A percentile compares a stretch with the other conserved stretches of the same genome.
phyloP scores from a whole-genome alignment of 2,797 vertebrate species.

The Gastrophryne carolinensis region DNA sequence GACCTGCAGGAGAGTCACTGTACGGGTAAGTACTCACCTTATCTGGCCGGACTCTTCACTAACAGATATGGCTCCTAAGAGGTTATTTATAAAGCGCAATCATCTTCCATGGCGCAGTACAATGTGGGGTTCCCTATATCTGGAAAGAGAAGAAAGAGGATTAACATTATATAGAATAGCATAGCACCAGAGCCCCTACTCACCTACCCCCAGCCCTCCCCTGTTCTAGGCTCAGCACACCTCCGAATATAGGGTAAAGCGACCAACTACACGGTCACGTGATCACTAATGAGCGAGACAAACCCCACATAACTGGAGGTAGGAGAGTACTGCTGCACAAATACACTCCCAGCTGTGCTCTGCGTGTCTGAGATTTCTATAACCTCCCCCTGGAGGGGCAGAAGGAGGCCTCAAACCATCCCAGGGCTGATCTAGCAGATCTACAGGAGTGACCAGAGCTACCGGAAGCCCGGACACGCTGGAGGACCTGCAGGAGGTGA shows the following conservation, averaged over 20 bases:
- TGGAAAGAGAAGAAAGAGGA: neutral
- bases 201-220: too few relatives aligned
- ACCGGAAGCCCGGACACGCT: conserved; percentile 64
- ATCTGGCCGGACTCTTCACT: neutral
- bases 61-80: too few relatives aligned
- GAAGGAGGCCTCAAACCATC: conserved; percentile 80
- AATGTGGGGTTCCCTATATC: neutral
- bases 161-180: too few relatives aligned
- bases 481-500: conserved; percentile 58
- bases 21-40: neutral
- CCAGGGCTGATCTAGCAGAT: conserved; percentile 67
- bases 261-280: too few relatives aligned
- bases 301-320: too few relatives aligned
- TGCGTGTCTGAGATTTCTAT: conserved; percentile 74
- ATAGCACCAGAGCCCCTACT: too few relatives aligned
- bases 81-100: too few relatives aligned
- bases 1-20: conserved; percentile 55
- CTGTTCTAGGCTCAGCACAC: too few relatives aligned
- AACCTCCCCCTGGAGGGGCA: conserved; percentile 64
- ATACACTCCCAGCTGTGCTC: neutral
- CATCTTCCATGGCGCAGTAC: too few relatives aligned
- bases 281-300: too few relatives aligned
- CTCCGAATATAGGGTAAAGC: too few relatives aligned
- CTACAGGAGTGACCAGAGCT: conserved; percentile 72
- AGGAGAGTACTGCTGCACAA: neutral